Conservation (phyloP, 2,888 invertebrate genomes). For the Bombyx huttoni region DNA sequence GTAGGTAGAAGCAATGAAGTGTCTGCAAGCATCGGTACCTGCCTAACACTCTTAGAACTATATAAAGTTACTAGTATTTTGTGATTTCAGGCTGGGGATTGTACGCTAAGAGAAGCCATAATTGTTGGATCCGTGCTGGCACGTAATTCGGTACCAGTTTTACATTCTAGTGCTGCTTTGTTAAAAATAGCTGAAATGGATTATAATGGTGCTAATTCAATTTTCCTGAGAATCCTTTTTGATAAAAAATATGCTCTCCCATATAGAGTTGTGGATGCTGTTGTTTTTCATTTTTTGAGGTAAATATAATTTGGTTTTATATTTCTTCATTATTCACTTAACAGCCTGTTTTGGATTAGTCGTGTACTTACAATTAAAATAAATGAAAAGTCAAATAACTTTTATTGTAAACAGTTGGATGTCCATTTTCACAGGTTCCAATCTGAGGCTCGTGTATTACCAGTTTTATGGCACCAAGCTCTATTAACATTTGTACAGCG, state of each 20-base stretch:
- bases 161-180: constrained; percentile 96
- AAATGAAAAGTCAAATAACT: too few species aligned
- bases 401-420: too few species aligned
- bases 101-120: constrained; percentile 95
- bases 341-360: too few species aligned
- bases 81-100: constrained; percentile 83
- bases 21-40: too few species aligned
- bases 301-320: constrained; percentile 34
- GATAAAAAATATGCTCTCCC: constrained; percentile 99
- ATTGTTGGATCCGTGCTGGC: constrained; percentile 94
- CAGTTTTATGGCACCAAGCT: constrained; percentile 98
- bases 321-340: neutral
- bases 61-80: constrained; percentile 2
- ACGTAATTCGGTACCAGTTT: constrained; percentile 91
- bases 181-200: constrained; percentile 98
- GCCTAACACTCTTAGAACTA: too few species aligned
- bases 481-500: constrained; percentile 94
- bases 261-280: constrained; percentile 93
- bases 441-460: constrained; percentile 85
- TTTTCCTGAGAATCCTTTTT: constrained; percentile 92
- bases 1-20: too few species aligned
- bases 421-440: constrained; percentile 77
- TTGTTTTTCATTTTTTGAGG: constrained; percentile 95
- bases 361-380: too few species aligned
- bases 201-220: constrained; percentile 95